These are phyloP conservation scores for Cryptocephalus primarius DNA, from an alignment of 2,888 invertebrate species.

Conservation along the genomic window DNA sequence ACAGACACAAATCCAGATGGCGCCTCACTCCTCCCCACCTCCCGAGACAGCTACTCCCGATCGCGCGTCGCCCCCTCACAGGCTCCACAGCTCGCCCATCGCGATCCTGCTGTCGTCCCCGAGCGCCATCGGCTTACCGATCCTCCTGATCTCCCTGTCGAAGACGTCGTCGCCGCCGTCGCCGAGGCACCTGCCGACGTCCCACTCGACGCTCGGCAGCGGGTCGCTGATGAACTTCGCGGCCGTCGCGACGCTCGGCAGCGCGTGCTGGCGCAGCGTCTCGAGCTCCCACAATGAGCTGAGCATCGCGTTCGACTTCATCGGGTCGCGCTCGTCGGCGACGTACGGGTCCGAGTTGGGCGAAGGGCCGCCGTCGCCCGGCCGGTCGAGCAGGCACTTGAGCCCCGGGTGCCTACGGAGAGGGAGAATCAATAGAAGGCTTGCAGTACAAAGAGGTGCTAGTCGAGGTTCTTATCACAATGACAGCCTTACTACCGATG, in stretches of 20 bases:
- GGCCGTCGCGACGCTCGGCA: conserved; percentile 60
- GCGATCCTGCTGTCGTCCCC: too few relatives aligned
- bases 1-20: too few relatives aligned
- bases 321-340: conserved; percentile 69
- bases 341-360: conserved; percentile 68
- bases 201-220: conserved; percentile 56
- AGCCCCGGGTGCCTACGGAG: conserved; percentile 69
- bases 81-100: too few relatives aligned
- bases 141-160: conserved; percentile 64
- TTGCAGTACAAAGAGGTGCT: not conserved
- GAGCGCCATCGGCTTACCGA: conserved; percentile 61
- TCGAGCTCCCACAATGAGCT: conserved; percentile 91
- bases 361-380: conserved; percentile 28
- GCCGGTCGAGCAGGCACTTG: conserved; percentile 51
- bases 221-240: conserved; percentile 61
- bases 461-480: too few relatives aligned
- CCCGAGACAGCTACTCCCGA: too few relatives aligned
- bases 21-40: too few relatives aligned
- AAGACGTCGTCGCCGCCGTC: conserved; percentile 57
- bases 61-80: too few relatives aligned
- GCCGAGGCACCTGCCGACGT: conserved; percentile 55
- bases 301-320: conserved; percentile 68
- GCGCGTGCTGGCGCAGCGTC: conserved; percentile 60
- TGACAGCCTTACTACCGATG: too few relatives aligned
- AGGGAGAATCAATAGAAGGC: not conserved